Conservation (phyloP, 2,797 vertebrate genomes). For the Poeciliopsis turneri region DNA sequence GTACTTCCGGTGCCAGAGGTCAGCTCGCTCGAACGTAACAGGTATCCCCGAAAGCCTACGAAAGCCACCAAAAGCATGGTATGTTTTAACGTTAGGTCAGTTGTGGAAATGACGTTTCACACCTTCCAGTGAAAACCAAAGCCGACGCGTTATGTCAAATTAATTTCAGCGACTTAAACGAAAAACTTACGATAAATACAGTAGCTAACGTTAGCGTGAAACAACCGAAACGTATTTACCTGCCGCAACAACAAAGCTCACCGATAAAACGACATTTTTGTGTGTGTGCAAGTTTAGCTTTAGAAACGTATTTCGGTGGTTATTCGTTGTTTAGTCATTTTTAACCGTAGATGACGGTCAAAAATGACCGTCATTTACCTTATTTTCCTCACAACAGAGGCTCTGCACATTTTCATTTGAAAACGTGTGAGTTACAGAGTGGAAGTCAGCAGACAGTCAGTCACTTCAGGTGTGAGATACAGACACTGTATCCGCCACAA, state of each 20-base stretch:
- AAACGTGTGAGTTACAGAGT: background rate
- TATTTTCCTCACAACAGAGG: background rate
- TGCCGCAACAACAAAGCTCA: background rate
- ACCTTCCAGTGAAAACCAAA: background rate
- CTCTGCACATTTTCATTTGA: background rate
- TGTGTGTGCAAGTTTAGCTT: background rate
- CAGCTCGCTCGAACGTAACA: conserved; percentile 14
- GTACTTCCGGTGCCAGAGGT: conserved; percentile 69
- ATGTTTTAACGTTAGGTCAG: rapidly evolving
- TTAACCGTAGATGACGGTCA: too few species aligned
- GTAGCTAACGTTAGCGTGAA: background rate
- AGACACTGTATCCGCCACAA: too few species aligned
- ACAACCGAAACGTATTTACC: background rate
- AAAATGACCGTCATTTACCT: too few species aligned
- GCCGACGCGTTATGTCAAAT: background rate
- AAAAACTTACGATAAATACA: background rate
- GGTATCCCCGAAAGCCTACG: conserved; percentile 13
- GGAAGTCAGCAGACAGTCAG: too few species aligned
- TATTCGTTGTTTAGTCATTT: background rate
- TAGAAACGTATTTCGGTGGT: background rate
- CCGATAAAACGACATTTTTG: background rate
- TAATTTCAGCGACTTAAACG: too few species aligned
- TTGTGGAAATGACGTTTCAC: background rate
- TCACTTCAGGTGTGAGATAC: too few species aligned
- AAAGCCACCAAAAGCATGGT: conserved; percentile 38